Evolutionary conservation across 2,888 invertebrate genomes (phyloP), one percentile per base, ranked within the genome.

Genomic region (Drosophila peninsularis): DNA sequence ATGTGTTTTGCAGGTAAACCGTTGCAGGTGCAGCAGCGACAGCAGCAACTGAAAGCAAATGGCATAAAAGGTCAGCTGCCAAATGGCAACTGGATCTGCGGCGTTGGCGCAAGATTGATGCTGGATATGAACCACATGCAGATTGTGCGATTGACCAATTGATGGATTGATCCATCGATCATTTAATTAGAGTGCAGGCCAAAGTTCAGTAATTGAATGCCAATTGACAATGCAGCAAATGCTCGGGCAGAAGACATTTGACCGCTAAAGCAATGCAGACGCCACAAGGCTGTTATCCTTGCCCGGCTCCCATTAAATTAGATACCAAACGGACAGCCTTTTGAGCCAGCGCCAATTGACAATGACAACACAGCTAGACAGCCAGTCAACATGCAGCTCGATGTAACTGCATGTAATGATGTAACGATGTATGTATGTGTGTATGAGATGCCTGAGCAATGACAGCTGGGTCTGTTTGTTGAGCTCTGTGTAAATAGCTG

Each of bases 81-180:
- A 62, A 52, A 21, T 54, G 63, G 62, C 9, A 27, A 9, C 52
- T 66, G 62, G 66, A 71, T 45, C 55, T 34, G 54, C 30, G 24
- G 27, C 10, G 27, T n/a, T 45, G 61, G 63, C 74, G 47, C 61
- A 65, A 66, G 68, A 80, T 80, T 86, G 66, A 80, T 77, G 69
- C 71, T 41, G 57, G 60, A 47, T 17, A 17, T 6, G 17, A 47
- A 24, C 44, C 41, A 24, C 30, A 45, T 53, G 32, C 50, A 62
- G 54, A 63, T 58, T 65, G 71, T 54, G 13, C n/a, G 52, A 61
- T 62, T 56, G 47, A 49, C 14, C 21, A 32, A 66, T 54, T 65
- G 77, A 65, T 62, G 64, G 75, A 47, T 74, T 36, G 60, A 49
- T 61, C 54, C 37, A 79, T 79, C 75, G 57, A 55, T 75, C 80